These are phyloP conservation scores for Pogonocichla stellata DNA, from an alignment of 2,113 vertebrate genomes.

Conservation along the genomic window DNA sequence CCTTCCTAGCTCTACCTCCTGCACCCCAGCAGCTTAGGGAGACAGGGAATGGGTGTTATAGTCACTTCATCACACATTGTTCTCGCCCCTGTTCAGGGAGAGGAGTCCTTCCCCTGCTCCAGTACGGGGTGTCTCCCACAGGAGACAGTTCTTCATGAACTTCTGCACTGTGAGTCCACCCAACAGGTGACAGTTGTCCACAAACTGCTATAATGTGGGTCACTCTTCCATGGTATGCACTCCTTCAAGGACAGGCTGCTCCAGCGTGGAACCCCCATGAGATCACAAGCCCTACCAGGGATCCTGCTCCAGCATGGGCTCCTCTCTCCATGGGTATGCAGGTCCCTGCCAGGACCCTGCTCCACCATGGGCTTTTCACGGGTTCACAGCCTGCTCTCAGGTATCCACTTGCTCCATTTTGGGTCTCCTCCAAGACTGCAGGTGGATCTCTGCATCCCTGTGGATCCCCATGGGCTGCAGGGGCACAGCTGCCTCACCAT, in stretches of 20 bases:
- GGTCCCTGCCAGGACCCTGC: neutral
- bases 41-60: neutral
- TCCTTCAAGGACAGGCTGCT: neutral
- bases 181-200: neutral
- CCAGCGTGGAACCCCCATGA: too few species aligned
- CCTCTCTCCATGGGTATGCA: neutral
- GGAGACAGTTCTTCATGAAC: neutral
- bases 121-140: neutral
- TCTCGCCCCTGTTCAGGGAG: neutral
- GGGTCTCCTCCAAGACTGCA: neutral
- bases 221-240: neutral
- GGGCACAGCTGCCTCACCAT: neutral
- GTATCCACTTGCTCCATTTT: neutral
- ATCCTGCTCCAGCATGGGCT: neutral
- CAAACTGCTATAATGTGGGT: neutral
- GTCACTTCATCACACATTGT: neutral
- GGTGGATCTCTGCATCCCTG: neutral
- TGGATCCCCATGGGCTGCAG: neutral
- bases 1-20: neutral
- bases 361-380: fast-evolving
- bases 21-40: neutral
- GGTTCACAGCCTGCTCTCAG: neutral
- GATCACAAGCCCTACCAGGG: neutral
- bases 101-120: neutral
- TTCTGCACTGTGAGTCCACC: neutral